These are phyloP conservation scores for Suncus etruscus DNA, from an alignment of 2,113 vertebrate species.

Conservation along the genomic window DNA sequence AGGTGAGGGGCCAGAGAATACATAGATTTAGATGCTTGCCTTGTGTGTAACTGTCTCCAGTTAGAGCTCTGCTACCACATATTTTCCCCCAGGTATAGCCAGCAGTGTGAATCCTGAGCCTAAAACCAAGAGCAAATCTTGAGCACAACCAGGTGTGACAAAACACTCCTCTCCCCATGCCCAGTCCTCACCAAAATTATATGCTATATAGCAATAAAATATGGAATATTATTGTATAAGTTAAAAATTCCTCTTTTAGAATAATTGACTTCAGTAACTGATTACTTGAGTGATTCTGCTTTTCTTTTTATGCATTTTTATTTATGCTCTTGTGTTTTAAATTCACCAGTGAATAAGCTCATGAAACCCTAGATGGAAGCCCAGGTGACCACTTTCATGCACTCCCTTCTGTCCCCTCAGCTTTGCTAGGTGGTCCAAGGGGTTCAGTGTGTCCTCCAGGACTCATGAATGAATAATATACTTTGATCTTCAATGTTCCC, in stretches of 20 bases:
- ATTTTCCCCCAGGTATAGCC: no score
- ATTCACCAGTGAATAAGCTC: not conserved
- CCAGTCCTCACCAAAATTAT: no score
- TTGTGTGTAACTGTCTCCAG: no score
- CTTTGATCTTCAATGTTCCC: not conserved
- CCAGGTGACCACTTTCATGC: not conserved
- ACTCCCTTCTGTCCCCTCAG: not conserved
- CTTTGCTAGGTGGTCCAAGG: not conserved
- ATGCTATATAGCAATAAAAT: constrained; percentile 14
- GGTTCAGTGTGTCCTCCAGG: not conserved
- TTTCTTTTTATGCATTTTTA: not conserved
- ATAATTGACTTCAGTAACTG: not conserved
- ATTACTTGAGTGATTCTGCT: not conserved
- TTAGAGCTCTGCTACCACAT: no score
- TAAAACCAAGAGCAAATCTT: no score
- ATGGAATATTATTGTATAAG: not conserved
- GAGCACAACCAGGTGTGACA: no score
- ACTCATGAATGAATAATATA: not conserved
- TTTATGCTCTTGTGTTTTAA: not conserved
- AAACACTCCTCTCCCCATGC: no score
- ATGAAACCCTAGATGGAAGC: not conserved
- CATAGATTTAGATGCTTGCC: no score
- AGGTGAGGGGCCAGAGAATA: no score
- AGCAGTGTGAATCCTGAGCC: no score
- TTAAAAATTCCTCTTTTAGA: not conserved